Base-by-base conservation (phyloP, 2,113 vertebrate species). In the Sebastes fasciatus region DNA sequence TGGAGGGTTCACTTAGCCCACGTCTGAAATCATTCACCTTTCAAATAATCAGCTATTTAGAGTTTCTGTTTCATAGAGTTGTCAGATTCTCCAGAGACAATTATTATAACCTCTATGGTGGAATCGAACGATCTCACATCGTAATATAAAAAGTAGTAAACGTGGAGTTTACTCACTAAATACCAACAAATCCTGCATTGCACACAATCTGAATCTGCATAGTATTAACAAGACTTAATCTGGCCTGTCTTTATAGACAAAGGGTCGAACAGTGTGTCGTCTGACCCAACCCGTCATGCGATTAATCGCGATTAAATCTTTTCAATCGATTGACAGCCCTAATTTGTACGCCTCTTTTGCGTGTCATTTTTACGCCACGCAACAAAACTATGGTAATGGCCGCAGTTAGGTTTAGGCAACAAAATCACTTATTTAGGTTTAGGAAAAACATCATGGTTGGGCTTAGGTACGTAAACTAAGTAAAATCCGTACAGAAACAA, bases 11-110 rank as follows among this genome's bases (percentile, higher is more conserved):
- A 65, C 49, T 68, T 55, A 55, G 57, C 12, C 43, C 43, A 51
- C 19, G 1, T 71, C 8, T 74, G 45, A 75, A 67, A 55, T 61
- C 26, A 57, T 43, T 65, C 57, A 86, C 63, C 63, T 60, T 70
- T 86, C 58, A 61, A 16, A 48, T 23, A 43, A 65, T 78, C 8
- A 8, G 11, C 48, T n/a, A n/a, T 67, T n/a, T 16, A 14, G 19
- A 45, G 34, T 8, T 7, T 26, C 21, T 60, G 40, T 49, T 26
- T 66, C 40, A n/a, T n/a, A 13, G 52, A 58, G 57, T 75, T 2
- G 2, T 69, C 43, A 26, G n/a, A 43, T 57, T 72, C 19, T 66
- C 40, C 3, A 5, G 67, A 65, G 46, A 21, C 9, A 66, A 26
- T 26, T 58, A 34, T 26, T 8, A 14, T 8, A 51, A 23, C 16